These are phyloP conservation scores for Stenoptilia bipunctidactyla DNA, from an alignment of 2,888 invertebrate species.

Conservation along the genomic window DNA sequence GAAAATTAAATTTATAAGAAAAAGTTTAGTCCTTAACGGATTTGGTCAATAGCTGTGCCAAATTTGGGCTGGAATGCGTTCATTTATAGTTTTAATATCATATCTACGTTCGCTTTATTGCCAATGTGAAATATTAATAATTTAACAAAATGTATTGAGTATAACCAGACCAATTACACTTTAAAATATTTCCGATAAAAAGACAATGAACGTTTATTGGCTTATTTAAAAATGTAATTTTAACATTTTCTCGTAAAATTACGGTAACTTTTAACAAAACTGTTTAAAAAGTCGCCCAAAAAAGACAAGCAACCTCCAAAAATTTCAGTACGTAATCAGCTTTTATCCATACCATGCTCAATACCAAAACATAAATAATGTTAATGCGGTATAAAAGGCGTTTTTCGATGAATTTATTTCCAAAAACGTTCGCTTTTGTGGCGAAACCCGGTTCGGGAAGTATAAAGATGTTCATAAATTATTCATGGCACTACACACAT, in stretches of 20 bases:
- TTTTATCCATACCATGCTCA: not conserved
- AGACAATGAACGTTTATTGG: too few relatives aligned
- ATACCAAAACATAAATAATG: conserved; percentile 45
- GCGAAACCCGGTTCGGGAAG: conserved; percentile 39
- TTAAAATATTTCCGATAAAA: not conserved
- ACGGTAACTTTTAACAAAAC: too few relatives aligned
- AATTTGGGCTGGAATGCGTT: too few relatives aligned
- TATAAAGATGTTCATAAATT: conserved; percentile 63
- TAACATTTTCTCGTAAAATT: too few relatives aligned
- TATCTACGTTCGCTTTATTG: too few relatives aligned
- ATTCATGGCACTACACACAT: conserved; percentile 37
- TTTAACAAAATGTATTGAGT: not conserved
- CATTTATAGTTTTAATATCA: too few relatives aligned
- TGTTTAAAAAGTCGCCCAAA: too few relatives aligned
- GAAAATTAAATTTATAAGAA: not conserved
- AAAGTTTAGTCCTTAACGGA: too few relatives aligned
- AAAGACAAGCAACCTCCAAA: not conserved
- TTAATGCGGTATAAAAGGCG: conserved; percentile 56
- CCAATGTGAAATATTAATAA: not conserved
- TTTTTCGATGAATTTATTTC: conserved; percentile 60
- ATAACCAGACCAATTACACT: not conserved
- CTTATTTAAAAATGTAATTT: too few relatives aligned
- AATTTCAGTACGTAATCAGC: conserved; percentile 2
- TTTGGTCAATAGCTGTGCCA: too few relatives aligned
- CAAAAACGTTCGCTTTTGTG: conserved; percentile 46